Base-by-base conservation (phyloP, 2,113 vertebrate species). In the Cryptotis parvus region DNA sequence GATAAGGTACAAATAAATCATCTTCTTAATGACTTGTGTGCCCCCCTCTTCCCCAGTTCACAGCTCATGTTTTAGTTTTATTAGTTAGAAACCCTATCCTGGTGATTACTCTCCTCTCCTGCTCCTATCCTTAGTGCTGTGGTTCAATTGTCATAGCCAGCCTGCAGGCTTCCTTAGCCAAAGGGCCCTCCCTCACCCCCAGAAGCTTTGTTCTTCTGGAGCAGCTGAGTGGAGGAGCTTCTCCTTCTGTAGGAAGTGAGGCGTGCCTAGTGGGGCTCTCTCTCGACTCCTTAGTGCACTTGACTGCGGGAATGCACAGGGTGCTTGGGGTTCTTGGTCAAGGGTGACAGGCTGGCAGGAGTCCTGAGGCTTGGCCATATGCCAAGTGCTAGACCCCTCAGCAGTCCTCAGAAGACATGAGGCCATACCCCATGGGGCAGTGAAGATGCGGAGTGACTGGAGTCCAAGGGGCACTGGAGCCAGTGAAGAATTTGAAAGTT, bases 1-100 rank as follows among this genome's bases (percentile, higher is more conserved):
- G 33, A 89, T 87, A 86, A 77, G 61, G 72, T 16, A 0, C 63
- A 91, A 10, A 43, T 86, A 70, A 81, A 58, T 69, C 39, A 52
- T 78, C 24, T 31, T 29, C n/a, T 39, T 22, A 69, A 15, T 95
- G 15, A 70, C 91, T 80, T 86, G 10, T 33, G 3, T 63, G 43
- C 31, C 16, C 7, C 6, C 9, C 24, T 43, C 68, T 22, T 84
- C 61, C 20, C 33, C 15, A 27, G 15, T 10, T 8, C 24, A 76
- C 55, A 55, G 93, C 55, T 69, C 55, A 22, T 9, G 27, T 63
- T 88, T 88, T 45, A 41, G 9, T 73, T 70, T n/a, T 90, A n/a
- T 79, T 73, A 31, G 33, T 77, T 83, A 68, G 83, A 82, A 84
- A 41, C 66, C 24, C 31, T 80, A 22, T 63, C 22, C 14, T 4